phyloP scores from a whole-genome alignment of 1,140 invertebrate genomes.

The Hydropsyche tenuis region DNA sequence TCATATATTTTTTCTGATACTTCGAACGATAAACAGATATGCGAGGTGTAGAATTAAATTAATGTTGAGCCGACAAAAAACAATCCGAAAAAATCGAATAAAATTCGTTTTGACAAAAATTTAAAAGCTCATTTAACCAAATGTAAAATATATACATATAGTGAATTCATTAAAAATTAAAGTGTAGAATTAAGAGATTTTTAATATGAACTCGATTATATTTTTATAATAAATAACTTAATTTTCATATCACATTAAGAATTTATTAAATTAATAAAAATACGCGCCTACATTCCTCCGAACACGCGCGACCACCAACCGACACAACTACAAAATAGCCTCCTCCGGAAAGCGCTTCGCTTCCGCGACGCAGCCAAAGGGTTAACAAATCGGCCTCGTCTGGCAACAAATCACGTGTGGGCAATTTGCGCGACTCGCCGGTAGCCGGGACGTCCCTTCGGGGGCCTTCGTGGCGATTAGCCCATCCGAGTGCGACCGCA shows the following conservation, averaged over 20 bases:
- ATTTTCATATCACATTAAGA: no score
- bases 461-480: constrained; percentile 34
- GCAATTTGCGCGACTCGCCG: constrained; percentile 33
- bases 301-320: no score
- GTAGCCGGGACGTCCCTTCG: constrained; percentile 41
- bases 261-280: no score
- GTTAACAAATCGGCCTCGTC: constrained; percentile 12
- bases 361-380: not conserved
- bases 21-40: constrained; percentile 1
- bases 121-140: no score
- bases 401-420: constrained; percentile 19
- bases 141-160: no score
- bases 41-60: constrained; percentile 4
- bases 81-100: not conserved
- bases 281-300: no score
- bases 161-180: no score
- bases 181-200: no score
- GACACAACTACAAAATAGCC: no score
- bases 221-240: no score
- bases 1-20: constrained; percentile 1
- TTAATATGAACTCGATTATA: no score
- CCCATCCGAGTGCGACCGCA: constrained; percentile 46
- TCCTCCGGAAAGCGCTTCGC: not conserved
- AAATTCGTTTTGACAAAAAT: not conserved
- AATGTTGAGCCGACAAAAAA: not conserved